Evolutionary conservation across 2,888 invertebrate genomes (phyloP).

Genomic region (Drosophila buzzatii): DNA sequence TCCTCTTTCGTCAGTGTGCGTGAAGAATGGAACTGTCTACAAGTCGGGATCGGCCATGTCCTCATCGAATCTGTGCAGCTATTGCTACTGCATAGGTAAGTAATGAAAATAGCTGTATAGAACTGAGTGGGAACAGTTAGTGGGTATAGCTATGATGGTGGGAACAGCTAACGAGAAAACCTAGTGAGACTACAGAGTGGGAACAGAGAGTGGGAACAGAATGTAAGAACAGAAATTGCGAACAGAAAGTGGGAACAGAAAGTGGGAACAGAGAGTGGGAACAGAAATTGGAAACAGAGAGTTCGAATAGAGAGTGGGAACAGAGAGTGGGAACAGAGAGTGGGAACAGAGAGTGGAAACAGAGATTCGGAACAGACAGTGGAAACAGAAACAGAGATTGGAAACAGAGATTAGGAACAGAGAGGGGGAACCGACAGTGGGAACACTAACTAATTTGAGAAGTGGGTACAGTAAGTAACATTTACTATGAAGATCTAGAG

Average conservation of each 20-base stretch:
- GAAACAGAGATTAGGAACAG: no score
- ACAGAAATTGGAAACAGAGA: no score
- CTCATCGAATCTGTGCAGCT: constrained; percentile 92
- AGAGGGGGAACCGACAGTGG: no score
- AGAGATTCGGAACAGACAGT: not conserved
- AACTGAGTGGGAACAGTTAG: not conserved
- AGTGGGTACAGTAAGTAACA: no score
- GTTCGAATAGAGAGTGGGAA: not conserved
- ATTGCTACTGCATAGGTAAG: constrained; percentile 92
- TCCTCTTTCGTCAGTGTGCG: constrained; percentile 76
- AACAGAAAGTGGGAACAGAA: not conserved
- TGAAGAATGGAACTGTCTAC: constrained; percentile 84
- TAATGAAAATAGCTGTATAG: not conserved
- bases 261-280: not conserved
- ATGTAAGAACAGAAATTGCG: not conserved
- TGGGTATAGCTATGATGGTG: no score
- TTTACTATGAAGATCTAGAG: no score
- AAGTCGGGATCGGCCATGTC: constrained; percentile 90
- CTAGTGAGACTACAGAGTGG: no score
- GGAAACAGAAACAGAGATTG: no score
- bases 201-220: not conserved
- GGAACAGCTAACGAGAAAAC: no score
- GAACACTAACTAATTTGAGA: no score
- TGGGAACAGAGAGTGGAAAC: not conserved
- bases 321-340: not conserved